These are phyloP conservation scores for Anneissia japonica DNA, from an alignment of 35 echinoderm and acorn worm species.

Conservation along the genomic window DNA sequence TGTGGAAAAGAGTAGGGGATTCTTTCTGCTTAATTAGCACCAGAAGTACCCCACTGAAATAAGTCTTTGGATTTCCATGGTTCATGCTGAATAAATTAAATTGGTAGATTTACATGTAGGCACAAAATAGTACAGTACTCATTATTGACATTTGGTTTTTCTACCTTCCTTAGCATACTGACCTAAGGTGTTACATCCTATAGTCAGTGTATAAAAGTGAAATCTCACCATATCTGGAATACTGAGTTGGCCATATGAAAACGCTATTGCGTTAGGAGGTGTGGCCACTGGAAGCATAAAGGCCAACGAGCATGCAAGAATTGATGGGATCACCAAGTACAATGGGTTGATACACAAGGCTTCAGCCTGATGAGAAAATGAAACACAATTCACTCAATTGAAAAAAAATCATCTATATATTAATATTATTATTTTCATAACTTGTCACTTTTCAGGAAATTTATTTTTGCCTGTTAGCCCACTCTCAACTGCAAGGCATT, in stretches of 20 bases:
- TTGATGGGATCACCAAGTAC: conserved; percentile 86
- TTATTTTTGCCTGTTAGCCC: neutral
- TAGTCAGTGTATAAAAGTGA: neutral
- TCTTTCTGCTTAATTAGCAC: too few relatives aligned
- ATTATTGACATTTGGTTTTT: too few relatives aligned
- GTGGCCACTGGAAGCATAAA: conserved; percentile 98
- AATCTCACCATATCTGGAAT: conserved; percentile 85
- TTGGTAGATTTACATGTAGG: too few relatives aligned
- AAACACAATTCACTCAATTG: neutral
- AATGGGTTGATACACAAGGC: conserved; percentile 84
- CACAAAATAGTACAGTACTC: too few relatives aligned
- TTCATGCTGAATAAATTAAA: too few relatives aligned
- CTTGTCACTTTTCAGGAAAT: neutral
- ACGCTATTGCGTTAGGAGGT: conserved; percentile 90
- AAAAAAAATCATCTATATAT: neutral
- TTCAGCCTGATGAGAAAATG: conserved; percentile 65
- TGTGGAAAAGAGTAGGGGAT: too few relatives aligned
- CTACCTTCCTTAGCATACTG: too few relatives aligned
- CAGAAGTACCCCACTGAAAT: too few relatives aligned
- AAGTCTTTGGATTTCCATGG: too few relatives aligned
- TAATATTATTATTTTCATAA: neutral
- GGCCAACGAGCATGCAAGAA: conserved; percentile 78
- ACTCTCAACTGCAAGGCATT: neutral
- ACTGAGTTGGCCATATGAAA: conserved; percentile 72
- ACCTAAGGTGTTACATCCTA: too few relatives aligned